Percentiles rank a stretch among this genome's conserved stretches.
Conservation (phyloP, 2,888 invertebrate species). For the Netelia inedita region DNA sequence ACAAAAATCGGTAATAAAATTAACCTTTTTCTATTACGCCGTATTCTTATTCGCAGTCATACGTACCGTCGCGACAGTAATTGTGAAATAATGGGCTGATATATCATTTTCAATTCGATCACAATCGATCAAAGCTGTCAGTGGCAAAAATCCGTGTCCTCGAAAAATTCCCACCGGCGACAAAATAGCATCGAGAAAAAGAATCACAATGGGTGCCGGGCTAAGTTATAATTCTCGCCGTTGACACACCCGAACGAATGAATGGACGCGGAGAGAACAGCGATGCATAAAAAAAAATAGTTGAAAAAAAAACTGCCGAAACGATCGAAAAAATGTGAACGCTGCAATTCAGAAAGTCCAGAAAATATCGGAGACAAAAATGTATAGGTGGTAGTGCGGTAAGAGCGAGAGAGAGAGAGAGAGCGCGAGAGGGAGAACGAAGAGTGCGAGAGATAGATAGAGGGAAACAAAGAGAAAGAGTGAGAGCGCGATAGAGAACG, state of each 20-base stretch:
- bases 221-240: constrained; percentile 51
- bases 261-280: constrained; percentile 43
- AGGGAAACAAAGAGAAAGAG: constrained; percentile 42
- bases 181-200: neutral
- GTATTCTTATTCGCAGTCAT: too few species aligned
- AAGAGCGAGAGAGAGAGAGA: constrained; percentile 40
- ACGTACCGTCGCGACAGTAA: too few species aligned
- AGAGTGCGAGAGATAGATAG: constrained; percentile 26
- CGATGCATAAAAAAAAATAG: constrained; percentile 50
- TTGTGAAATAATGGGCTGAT: constrained; percentile 2
- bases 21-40: too few species aligned
- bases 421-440: neutral
- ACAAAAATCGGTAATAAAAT: too few species aligned
- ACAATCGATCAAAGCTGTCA: too few species aligned
- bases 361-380: constrained; percentile 62
- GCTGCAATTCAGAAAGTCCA: constrained; percentile 59
- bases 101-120: too few species aligned
- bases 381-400: constrained; percentile 13
- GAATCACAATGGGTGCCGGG: neutral
- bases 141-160: too few species aligned
- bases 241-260: constrained; percentile 53
- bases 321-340: constrained; percentile 65
- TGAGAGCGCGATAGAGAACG: constrained; percentile 32
- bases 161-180: constrained; percentile 3
- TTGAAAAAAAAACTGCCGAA: constrained; percentile 34